Conservation (phyloP, 2,797 vertebrate genomes). For the Chrosomus eos region DNA sequence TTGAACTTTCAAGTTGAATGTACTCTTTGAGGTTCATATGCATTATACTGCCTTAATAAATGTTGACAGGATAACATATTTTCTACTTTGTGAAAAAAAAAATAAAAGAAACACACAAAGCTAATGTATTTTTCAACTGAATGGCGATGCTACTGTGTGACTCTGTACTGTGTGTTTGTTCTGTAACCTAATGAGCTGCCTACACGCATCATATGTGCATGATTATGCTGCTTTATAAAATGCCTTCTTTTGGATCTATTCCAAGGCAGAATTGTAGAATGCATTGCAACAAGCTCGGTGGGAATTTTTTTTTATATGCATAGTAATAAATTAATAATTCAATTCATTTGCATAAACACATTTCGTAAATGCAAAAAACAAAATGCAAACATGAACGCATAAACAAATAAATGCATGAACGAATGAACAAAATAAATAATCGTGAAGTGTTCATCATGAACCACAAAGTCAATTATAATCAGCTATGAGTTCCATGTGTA, state of each 20-base stretch:
- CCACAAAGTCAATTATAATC: background rate
- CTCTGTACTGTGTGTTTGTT: background rate
- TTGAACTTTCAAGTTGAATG: background rate
- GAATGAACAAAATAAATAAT: background rate
- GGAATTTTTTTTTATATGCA: no score
- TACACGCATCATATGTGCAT: background rate
- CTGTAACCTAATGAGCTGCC: background rate
- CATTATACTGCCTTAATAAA: background rate
- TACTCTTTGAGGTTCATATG: background rate
- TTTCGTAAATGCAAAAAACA: background rate
- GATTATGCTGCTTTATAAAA: background rate
- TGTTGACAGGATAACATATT: background rate
- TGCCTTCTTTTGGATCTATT: background rate
- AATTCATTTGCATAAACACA: background rate
- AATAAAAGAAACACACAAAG: background rate
- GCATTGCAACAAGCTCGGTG: background rate
- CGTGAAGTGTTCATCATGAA: background rate
- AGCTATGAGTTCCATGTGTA: background rate
- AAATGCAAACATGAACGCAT: constrained; percentile 53
- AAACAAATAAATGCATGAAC: constrained; percentile 36
- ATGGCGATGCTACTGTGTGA: background rate
- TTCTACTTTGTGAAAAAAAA: background rate
- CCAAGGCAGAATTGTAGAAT: background rate
- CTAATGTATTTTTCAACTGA: background rate
- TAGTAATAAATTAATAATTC: background rate